A percentile compares a stretch with the other conserved stretches of the same genome.
phyloP scores from a whole-genome alignment of 2,797 vertebrate species.

The Halcyon chelicuti region DNA sequence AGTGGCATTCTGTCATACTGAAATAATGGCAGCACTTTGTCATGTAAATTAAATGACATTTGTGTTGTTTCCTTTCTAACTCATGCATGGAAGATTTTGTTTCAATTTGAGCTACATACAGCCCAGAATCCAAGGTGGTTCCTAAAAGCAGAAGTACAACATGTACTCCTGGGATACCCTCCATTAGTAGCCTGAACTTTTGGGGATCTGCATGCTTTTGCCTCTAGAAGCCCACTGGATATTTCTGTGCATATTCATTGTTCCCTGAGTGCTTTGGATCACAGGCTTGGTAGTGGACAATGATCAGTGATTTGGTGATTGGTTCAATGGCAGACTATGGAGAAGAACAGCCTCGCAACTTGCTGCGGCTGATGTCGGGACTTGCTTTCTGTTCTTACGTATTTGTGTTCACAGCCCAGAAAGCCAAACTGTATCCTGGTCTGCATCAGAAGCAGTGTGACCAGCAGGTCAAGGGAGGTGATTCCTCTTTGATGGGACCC shows the following conservation, averaged over 20 bases:
- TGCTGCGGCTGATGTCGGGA: rapidly evolving
- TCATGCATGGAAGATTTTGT: slow-evolving; percentile 10
- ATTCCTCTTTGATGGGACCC: too few relatives aligned
- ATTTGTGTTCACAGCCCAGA: background rate
- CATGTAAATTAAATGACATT: slow-evolving; percentile 88
- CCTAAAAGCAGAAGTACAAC: background rate
- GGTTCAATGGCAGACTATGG: rapidly evolving
- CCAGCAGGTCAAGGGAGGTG: too few relatives aligned
- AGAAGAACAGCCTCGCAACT: background rate
- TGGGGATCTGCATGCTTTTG: background rate
- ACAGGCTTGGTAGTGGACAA: background rate
- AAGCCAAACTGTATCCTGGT: background rate
- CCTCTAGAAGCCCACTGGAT: background rate
- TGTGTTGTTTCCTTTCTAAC: slow-evolving; percentile 72
- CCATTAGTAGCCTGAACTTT: background rate
- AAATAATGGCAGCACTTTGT: slow-evolving; percentile 93
- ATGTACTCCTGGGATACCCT: background rate
- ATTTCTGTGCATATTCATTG: background rate
- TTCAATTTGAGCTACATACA: background rate
- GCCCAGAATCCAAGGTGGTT: slow-evolving; percentile 10
- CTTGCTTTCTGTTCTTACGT: background rate
- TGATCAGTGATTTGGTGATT: background rate
- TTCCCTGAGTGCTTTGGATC: background rate
- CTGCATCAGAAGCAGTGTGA: background rate
- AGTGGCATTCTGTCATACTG: slow-evolving; percentile 90